Evolutionary conservation across 2,113 vertebrate species (phyloP), one percentile per base, ranked within the genome.

Genomic region (Sialia sialis): DNA sequence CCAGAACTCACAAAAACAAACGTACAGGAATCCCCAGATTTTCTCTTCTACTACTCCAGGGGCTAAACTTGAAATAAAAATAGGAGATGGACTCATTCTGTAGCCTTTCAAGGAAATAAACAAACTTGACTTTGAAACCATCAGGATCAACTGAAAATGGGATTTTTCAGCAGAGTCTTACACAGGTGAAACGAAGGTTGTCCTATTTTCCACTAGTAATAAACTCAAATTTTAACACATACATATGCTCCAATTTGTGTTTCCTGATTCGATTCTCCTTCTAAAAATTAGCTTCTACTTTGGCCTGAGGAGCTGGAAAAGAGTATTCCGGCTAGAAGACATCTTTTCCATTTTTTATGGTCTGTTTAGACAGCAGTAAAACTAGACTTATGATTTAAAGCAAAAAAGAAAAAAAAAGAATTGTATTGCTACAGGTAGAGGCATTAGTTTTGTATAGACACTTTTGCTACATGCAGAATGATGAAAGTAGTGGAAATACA

Each of bases 341-440:
- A 82, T 80, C 21, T 86, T 91, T 96, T 82, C 27, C 23, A 77
- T 79, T 94, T 95, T 92, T 80, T 77, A 94, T 79, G 43, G 30
- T 58, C 78, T 96, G 48, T 95, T 97, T 96, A 94, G 66, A 80
- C 54, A 95, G 84, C 69, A 93, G 84, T 94, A 95, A 97, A 96
- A 77, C 66, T 25, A 77, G 36, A 18, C 56, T 87, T 60, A 41
- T 48, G 7, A 83, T 81, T 94, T 62, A 95, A 85, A 94, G 51
- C 2, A 66, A 95, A 73, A 62, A 23, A 49, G 54, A 46, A 23
- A 84, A 60, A 17, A 46, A 55, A 23, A 46, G 1, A 41, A 48
- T 83, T 86, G 73, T 87, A 89, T 86, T 91, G 68, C 51, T 52
- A 48, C 38, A 84, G 62, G 73, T 88, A 74, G 46, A 56, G 30